A percentile compares a stretch with the other conserved stretches of the same genome.
These are phyloP conservation scores for Exocentrus adspersus DNA, from an alignment of 2,888 invertebrate genomes.

Conservation along the genomic window DNA sequence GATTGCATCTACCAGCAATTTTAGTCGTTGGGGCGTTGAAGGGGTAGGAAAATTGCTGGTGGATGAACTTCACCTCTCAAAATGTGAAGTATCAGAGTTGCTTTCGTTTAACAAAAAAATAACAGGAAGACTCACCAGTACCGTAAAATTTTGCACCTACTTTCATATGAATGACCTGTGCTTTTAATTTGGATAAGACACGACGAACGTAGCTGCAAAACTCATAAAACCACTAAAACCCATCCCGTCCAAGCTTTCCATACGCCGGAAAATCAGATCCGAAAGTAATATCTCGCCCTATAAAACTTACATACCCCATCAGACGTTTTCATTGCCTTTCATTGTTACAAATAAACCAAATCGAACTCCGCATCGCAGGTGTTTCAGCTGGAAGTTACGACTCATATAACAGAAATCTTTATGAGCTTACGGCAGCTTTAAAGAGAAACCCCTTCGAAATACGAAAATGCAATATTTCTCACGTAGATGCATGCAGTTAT, in stretches of 20 bases:
- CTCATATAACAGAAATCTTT: not conserved
- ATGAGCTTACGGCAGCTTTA: not conserved
- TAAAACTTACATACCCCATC: not conserved
- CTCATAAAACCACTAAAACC: not conserved
- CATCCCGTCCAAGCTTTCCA: not conserved
- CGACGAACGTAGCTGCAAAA: no score
- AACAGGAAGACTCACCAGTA: no score
- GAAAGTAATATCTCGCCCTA: not conserved
- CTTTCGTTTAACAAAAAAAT: no score
- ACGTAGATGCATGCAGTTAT: not conserved
- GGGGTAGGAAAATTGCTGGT: no score
- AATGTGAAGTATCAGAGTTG: no score
- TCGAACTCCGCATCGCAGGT: not conserved
- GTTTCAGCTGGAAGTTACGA: not conserved
- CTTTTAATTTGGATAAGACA: no score
- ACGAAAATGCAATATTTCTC: not conserved
- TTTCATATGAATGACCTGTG: no score
- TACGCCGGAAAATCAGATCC: not conserved
- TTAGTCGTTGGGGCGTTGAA: no score
- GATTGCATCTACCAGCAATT: no score
- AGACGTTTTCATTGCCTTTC: not conserved
- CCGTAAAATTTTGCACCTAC: no score
- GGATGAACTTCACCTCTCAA: no score
- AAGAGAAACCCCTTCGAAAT: not conserved
- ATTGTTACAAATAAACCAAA: not conserved